A percentile compares a stretch with the other conserved stretches of the same genome.
Evolutionary conservation across 2,797 vertebrate genomes (phyloP).

Genomic region (Myiotriccus ornatus): DNA sequence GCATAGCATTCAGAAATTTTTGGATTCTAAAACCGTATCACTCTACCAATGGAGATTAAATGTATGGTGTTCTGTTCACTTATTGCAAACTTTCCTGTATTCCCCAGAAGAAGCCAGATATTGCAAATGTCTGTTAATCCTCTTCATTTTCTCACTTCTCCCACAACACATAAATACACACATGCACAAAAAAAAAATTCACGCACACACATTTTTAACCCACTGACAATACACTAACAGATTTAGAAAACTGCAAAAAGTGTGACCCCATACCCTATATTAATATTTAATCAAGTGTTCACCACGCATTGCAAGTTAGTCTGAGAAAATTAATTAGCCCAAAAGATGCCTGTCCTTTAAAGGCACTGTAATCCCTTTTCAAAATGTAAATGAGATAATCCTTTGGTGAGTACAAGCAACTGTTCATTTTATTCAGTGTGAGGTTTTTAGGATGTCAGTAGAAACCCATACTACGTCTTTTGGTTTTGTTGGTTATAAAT

Average conservation of each 20-base stretch:
- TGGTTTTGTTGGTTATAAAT: constrained; percentile 7
- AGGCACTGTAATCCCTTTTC: constrained; percentile 64
- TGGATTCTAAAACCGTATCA: constrained; percentile 6
- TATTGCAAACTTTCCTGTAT: not conserved
- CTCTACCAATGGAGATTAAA: not conserved
- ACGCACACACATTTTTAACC: not conserved
- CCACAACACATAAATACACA: not conserved
- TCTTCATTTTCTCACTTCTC: constrained; percentile 4
- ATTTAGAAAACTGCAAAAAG: constrained; percentile 31
- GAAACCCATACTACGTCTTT: not conserved
- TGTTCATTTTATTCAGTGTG: not conserved
- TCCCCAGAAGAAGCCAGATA: not conserved
- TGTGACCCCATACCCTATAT: not conserved
- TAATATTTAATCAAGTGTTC: constrained; percentile 57
- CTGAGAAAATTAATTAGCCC: constrained; percentile 61
- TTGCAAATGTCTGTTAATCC: not conserved
- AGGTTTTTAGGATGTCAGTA: not conserved
- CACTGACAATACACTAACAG: not conserved
- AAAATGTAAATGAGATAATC: constrained; percentile 63
- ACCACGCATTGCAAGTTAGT: constrained; percentile 6
- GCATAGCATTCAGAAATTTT: constrained; percentile 20
- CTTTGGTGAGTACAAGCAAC: constrained; percentile 22
- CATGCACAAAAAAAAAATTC: not conserved
- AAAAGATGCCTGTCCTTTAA: constrained; percentile 65
- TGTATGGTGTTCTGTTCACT: not conserved